These are phyloP conservation scores for Pterobdella sp. DNA, from an alignment of 2,888 invertebrate species.

Conservation along the genomic window DNA sequence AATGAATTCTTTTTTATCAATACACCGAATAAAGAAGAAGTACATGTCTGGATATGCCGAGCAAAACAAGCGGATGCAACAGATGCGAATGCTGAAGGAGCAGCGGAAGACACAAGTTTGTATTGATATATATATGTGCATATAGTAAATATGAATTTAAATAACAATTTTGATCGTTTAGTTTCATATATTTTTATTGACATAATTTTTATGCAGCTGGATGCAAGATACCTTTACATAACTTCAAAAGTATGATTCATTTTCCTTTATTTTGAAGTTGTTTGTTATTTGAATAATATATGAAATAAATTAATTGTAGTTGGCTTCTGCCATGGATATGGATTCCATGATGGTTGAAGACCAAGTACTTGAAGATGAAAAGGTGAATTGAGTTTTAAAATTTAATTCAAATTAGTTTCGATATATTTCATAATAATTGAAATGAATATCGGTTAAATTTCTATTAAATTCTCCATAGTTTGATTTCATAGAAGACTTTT, in stretches of 20 bases:
- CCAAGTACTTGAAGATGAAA: constrained; percentile 48
- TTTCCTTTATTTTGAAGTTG: constrained; percentile 2
- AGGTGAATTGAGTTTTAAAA: constrained; percentile 40
- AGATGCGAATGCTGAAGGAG: neutral
- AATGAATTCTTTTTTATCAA: too few relatives aligned
- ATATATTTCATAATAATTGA: too few relatives aligned
- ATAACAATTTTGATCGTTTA: too few relatives aligned
- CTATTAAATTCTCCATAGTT: constrained; percentile 43
- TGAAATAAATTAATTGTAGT: constrained; percentile 36
- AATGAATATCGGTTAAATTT: too few relatives aligned
- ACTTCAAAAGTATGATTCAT: constrained; percentile 42
- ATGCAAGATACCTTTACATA: constrained; percentile 46
- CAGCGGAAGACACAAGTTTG: neutral
- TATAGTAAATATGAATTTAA: too few relatives aligned
- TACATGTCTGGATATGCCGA: neutral
- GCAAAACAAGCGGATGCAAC: constrained; percentile 6
- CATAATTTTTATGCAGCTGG: constrained; percentile 44
- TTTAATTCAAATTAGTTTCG: neutral
- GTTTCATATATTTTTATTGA: too few relatives aligned
- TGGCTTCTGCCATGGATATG: constrained; percentile 46
- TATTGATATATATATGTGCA: too few relatives aligned
- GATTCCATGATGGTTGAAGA: constrained; percentile 47
- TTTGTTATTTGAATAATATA: neutral
- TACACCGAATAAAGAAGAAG: neutral
- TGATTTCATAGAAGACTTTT: constrained; percentile 49